Base-by-base conservation (phyloP, 2,797 vertebrate genomes). In the Malurus splendens region DNA sequence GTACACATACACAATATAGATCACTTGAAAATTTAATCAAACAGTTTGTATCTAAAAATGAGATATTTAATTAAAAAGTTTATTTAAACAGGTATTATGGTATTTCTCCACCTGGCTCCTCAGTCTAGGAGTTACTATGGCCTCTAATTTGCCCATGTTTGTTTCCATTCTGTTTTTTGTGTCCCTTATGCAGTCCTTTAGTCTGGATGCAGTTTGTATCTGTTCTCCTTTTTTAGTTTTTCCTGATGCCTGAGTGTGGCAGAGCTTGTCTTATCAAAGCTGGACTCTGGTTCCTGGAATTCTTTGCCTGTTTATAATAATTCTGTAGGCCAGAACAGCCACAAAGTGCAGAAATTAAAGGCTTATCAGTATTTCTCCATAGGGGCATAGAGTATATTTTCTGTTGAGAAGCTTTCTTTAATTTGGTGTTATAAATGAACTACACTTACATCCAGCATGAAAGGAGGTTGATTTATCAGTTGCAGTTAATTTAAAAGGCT, bases 381-480 rank as follows among this genome's bases (percentile, higher is more conserved):
- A 55, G 59, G 14, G 79, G 3, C 22, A 23, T 1, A 57, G 50
- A 56, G 16, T 61, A 1, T 27, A 10, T 50, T 91, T 89, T 80
- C 68, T 82, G 18, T 57, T 38, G 32, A 60, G 77, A 64, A 38
- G 51, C 24, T 33, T 59, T 33, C 22, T 70, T 57, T 80, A 55
- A 82, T 85, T 74, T 64, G 27, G 5, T 57, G 25, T 36, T 82
- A 11, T 13, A 70, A 41, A 38, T 73, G 54, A 70, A 39, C 54
- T 68, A 3, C 51, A 16, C 9, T 85, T 56, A 23, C 5, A 50
- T 45, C 24, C 14, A 11, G 5, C 24, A 6, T 68, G 33, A 60
- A 54, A 71, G 41, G 48, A 93, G 25, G 27, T n/a, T 80, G 57
- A 82, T 93, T 89, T 93, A 64, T 89, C 80, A 80, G 39, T 56